Evolutionary conservation across 2,888 invertebrate species (phyloP), one percentile per base, ranked within the genome.

Genomic region (Laspeyria flexula): DNA sequence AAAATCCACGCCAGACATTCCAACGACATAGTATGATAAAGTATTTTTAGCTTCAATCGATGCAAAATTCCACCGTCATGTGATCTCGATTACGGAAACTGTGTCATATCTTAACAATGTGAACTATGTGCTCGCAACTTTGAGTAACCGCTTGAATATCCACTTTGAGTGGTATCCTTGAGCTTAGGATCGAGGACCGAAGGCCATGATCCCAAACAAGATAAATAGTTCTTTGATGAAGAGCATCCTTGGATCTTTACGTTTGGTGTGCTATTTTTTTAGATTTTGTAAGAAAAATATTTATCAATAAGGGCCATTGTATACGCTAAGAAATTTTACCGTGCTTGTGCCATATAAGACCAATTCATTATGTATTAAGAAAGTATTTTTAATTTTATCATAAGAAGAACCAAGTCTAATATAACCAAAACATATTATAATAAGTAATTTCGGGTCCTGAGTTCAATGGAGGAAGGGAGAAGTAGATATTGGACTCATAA

Each of bases 181-280:
- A 47, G 60, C 46, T 46, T 50, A 50, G 34, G 29, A 37, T 37
- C 31, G 60, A 47, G 34, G 40, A 37, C 15, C 41, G 21, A 43
- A 56, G 60, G 53, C 44, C 25, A 25, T 25, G 25, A 7, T 7
- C 25, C 12, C 23, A 1, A 39, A 40, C 12, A 61, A 63, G 52
- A 57, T 64, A 60, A 59, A 71, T 67, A 56, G 60, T 29, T 50
- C 51, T 46, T 45, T 53, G 51, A 59, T 52, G 52, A 52, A 43
- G 7, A 23, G 21, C n/a, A 15, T 48, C 55, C 46, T 56, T 43
- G 54, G 33, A 45, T 25, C 42, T 46, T 54, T 39, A 35, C 13
- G 42, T 43, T 52, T 43, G 30, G 12, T 13, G 30, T 50, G 63
- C 45, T 49, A 39, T 49, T 35, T 43, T 46, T 62, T 49, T 57